Percentiles rank a stretch among this genome's conserved stretches.
phyloP scores from a whole-genome alignment of 2,113 vertebrate species.

The Tetrax tetrax region DNA sequence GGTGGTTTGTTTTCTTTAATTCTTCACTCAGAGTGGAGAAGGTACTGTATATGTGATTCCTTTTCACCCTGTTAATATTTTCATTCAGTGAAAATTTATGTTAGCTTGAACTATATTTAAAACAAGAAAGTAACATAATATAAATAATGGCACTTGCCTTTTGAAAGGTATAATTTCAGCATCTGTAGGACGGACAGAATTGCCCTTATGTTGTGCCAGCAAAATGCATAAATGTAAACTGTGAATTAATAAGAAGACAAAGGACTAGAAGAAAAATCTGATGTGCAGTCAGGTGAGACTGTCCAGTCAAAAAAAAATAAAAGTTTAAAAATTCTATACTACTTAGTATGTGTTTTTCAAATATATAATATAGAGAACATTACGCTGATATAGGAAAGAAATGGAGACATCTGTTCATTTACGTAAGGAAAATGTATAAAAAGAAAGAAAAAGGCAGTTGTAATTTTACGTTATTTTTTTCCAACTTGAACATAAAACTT shows the following conservation, averaged over 20 bases:
- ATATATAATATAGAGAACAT: accelerated
- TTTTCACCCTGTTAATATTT: neutral
- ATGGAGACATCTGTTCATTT: accelerated
- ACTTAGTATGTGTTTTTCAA: neutral
- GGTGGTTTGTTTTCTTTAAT: neutral
- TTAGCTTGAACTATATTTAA: neutral
- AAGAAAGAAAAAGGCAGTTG: neutral
- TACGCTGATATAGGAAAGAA: neutral
- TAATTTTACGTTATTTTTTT: neutral
- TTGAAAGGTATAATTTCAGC: neutral
- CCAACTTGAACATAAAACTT: neutral
- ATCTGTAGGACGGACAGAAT: neutral
- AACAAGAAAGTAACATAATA: neutral
- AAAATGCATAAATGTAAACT: neutral
- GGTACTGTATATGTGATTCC: neutral
- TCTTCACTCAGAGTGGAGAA: neutral
- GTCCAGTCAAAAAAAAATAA: neutral
- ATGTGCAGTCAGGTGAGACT: neutral
- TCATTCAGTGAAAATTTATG: neutral
- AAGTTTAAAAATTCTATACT: neutral
- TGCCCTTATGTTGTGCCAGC: accelerated
- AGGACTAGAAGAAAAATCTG: neutral
- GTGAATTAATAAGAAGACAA: neutral
- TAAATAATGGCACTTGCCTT: neutral
- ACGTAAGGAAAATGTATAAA: neutral